These are phyloP conservation scores for Trichomycterus rosablanca DNA, from an alignment of 2,113 vertebrate species.

Conservation along the genomic window DNA sequence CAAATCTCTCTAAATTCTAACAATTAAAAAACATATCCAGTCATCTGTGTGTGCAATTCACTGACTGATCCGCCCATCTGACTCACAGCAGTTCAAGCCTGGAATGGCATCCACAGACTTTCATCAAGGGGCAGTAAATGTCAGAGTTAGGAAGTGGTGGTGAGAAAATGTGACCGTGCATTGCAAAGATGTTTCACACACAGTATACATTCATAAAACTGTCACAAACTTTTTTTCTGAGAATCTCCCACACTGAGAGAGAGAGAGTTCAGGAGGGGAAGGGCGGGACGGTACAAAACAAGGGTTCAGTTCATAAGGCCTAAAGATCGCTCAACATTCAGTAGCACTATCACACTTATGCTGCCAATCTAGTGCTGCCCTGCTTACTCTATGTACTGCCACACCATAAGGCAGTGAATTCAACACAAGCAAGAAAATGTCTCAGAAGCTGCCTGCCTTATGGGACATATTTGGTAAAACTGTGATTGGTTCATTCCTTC, in stretches of 20 bases:
- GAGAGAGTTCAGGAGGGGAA: neutral
- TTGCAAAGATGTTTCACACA: conserved; percentile 30
- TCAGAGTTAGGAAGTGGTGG: conserved; percentile 25
- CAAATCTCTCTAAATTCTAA: too few relatives aligned
- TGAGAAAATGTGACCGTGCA: conserved; percentile 23
- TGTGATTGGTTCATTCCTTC: too few relatives aligned
- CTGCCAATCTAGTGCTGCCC: too few relatives aligned
- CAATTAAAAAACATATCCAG: too few relatives aligned
- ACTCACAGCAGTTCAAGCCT: conserved; percentile 2
- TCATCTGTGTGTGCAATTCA: neutral
- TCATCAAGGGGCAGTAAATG: conserved; percentile 22
- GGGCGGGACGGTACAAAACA: neutral
- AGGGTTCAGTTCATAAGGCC: conserved; percentile 6
- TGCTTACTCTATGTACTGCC: conserved; percentile 10
- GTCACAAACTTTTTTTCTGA: neutral
- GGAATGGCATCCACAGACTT: conserved; percentile 13
- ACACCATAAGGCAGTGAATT: too few relatives aligned
- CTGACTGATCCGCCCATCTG: neutral
- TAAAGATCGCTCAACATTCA: conserved; percentile 18
- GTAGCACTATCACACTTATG: too few relatives aligned
- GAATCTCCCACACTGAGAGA: conserved; percentile 6
- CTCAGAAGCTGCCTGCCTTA: too few relatives aligned
- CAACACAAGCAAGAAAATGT: too few relatives aligned
- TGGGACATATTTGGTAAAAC: too few relatives aligned
- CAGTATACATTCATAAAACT: conserved; percentile 28